phyloP scores from a whole-genome alignment of 2,797 vertebrate species.

The Acanthurus lineatus region DNA sequence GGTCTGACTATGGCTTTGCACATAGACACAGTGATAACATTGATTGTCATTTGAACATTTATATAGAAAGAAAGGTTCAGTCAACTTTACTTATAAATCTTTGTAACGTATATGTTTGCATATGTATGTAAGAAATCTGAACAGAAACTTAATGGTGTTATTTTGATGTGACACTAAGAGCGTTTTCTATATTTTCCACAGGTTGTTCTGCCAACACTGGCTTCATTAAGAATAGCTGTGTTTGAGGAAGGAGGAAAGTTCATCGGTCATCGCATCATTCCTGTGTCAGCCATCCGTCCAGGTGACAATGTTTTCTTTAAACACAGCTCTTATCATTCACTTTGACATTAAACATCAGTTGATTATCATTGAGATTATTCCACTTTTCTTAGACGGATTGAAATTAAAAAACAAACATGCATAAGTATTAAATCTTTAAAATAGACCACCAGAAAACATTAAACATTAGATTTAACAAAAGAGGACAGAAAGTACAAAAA shows the following conservation, averaged over 20 bases:
- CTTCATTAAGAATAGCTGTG: slow-evolving; percentile 94
- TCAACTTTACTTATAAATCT: too few species aligned
- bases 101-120: too few species aligned
- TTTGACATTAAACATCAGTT: not conserved
- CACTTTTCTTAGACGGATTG: not conserved
- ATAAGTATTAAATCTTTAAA: not conserved
- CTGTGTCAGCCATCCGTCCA: slow-evolving; percentile 96
- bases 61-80: too few species aligned
- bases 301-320: slow-evolving; percentile 72
- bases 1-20: slow-evolving; percentile 76
- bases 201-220: slow-evolving; percentile 96
- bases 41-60: too few species aligned
- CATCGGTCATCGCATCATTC: slow-evolving; percentile 96
- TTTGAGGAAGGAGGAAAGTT: slow-evolving; percentile 99
- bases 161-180: not conserved
- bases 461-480: not conserved
- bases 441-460: not conserved
- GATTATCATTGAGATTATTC: not conserved
- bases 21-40: too few species aligned
- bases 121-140: not conserved
- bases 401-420: not conserved
- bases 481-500: not conserved
- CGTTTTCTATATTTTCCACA: slow-evolving; percentile 53
- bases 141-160: not conserved
- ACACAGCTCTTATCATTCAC: too few species aligned